These are phyloP conservation scores for Apistogramma diplotaenia DNA, from an alignment of 2,113 vertebrate species.

Conservation along the genomic window DNA sequence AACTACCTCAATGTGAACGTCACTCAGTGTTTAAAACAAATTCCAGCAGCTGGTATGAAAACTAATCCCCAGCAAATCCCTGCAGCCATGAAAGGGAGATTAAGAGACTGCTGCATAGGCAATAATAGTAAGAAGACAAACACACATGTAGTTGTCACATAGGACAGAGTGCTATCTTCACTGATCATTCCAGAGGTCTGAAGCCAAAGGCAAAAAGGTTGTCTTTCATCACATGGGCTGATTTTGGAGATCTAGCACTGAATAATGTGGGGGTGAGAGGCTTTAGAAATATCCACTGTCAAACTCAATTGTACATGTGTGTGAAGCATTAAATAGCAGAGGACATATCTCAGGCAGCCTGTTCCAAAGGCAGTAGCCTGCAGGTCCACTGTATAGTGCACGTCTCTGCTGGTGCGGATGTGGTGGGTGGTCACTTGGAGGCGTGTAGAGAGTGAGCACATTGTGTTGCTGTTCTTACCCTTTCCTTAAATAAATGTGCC, in stretches of 20 bases:
- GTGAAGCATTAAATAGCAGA: slow-evolving; percentile 40
- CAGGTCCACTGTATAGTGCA: slow-evolving; percentile 16
- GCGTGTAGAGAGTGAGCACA: slow-evolving; percentile 56
- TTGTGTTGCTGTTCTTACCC: slow-evolving; percentile 69
- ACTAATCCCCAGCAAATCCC: slow-evolving; percentile 63
- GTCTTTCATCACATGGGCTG: slow-evolving; percentile 46
- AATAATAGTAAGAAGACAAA: slow-evolving; percentile 51
- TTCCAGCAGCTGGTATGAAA: slow-evolving; percentile 53
- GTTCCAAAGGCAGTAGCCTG: slow-evolving; percentile 18
- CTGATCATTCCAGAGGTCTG: background rate
- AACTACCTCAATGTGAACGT: slow-evolving; percentile 8
- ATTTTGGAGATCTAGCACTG: background rate
- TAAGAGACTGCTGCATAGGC: slow-evolving; percentile 28
- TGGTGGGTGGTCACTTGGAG: slow-evolving; percentile 63
- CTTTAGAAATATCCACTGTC: slow-evolving; percentile 29
- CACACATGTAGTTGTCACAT: slow-evolving; percentile 2
- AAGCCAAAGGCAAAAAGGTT: slow-evolving; percentile 46
- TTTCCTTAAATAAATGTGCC: slow-evolving; percentile 74
- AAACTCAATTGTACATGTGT: slow-evolving; percentile 16
- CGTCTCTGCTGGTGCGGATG: slow-evolving; percentile 32
- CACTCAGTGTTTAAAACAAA: slow-evolving; percentile 29
- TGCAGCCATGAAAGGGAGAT: slow-evolving; percentile 23
- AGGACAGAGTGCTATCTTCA: slow-evolving; percentile 14
- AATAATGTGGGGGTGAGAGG: slow-evolving; percentile 9
- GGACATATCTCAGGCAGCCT: background rate